phyloP scores from a whole-genome alignment of 2,888 invertebrate genomes.

The Antheraea assamensis region DNA sequence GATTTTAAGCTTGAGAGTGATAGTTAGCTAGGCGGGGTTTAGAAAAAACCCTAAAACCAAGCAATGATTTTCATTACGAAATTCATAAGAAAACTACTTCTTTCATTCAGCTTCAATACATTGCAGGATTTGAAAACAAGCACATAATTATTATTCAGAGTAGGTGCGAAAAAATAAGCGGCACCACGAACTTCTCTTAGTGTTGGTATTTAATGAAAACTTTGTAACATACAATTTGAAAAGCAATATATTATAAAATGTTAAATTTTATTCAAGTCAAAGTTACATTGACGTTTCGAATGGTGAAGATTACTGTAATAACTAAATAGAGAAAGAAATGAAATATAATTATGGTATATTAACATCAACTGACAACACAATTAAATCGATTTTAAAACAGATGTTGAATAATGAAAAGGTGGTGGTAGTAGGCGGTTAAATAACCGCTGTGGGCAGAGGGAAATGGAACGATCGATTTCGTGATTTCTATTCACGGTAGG shows the following conservation, averaged over 20 bases:
- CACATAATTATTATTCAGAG: background rate
- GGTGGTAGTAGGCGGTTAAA: slow-evolving; percentile 23
- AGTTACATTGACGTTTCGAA: background rate
- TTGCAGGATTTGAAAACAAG: background rate
- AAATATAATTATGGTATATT: slow-evolving; percentile 20
- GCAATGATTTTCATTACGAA: too few species aligned
- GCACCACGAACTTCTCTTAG: slow-evolving; percentile 1
- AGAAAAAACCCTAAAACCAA: too few species aligned
- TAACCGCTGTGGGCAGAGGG: slow-evolving; percentile 19
- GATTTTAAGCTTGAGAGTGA: too few species aligned
- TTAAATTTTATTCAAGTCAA: too few species aligned
- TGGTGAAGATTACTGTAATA: too few species aligned
- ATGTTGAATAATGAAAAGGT: slow-evolving; percentile 42
- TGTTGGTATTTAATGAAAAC: background rate
- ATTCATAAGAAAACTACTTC: too few species aligned
- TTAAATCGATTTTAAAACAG: slow-evolving; percentile 37
- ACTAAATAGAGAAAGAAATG: too few species aligned
- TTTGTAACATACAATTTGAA: slow-evolving; percentile 5
- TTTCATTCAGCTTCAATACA: too few species aligned
- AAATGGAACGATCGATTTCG: slow-evolving; percentile 45
- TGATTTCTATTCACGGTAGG: slow-evolving; percentile 26
- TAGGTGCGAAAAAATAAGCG: background rate
- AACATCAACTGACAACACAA: background rate
- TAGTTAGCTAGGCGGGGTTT: too few species aligned
- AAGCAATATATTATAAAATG: too few species aligned